Conservation (phyloP, 1,140 invertebrate genomes). For the Drosophila pallidifrons region DNA sequence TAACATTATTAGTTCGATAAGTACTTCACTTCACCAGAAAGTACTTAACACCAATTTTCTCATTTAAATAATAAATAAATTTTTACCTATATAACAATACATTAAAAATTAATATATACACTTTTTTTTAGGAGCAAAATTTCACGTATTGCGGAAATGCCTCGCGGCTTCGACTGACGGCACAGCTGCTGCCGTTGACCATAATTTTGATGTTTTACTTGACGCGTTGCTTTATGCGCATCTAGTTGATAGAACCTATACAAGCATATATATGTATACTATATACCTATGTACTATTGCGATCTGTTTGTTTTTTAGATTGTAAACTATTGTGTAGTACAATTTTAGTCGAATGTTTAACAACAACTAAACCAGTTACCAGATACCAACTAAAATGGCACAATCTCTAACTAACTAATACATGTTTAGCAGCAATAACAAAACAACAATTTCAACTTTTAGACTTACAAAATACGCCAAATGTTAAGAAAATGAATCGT, state of each 20-base stretch:
- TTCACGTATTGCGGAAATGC: conserved; percentile 83
- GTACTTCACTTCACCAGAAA: no score
- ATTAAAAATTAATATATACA: not conserved
- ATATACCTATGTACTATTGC: conserved; percentile 57
- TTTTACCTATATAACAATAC: no score
- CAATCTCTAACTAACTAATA: conserved; percentile 64
- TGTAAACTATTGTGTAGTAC: conserved; percentile 70
- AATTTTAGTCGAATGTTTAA: conserved; percentile 77
- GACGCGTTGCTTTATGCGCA: conserved; percentile 72
- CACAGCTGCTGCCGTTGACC: conserved; percentile 74
- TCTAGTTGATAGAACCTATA: conserved; percentile 59
- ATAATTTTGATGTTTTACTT: conserved; percentile 80
- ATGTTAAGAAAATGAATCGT: conserved; percentile 56
- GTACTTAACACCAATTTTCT: no score
- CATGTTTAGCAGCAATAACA: conserved; percentile 53
- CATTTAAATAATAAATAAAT: no score
- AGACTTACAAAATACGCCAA: conserved; percentile 77
- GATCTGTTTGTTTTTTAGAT: conserved; percentile 66
- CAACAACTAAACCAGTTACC: conserved; percentile 42
- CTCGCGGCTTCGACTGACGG: conserved; percentile 64
- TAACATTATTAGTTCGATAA: no score
- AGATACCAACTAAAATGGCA: conserved; percentile 49
- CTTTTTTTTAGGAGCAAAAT: conserved; percentile 63
- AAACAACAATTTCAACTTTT: conserved; percentile 69
- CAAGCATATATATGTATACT: conserved; percentile 52